phyloP scores from a whole-genome alignment of 2,113 vertebrate genomes.

The Saguinus midas region DNA sequence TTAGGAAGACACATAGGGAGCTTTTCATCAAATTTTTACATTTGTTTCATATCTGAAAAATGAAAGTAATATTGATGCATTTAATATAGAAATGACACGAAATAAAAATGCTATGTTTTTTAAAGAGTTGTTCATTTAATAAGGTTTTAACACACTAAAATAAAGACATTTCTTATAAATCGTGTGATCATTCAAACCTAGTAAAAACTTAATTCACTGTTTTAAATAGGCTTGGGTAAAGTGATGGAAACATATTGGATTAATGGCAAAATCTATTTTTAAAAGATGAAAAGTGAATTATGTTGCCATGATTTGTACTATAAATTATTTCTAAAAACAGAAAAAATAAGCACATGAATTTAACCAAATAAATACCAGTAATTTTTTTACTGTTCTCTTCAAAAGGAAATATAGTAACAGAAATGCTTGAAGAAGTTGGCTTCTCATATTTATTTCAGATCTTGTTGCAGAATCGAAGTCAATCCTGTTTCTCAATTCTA shows the following conservation, averaged over 20 bases:
- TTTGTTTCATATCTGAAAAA: constrained; percentile 34
- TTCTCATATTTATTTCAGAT: background rate
- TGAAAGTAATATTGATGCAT: background rate
- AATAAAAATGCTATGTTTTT: constrained; percentile 29
- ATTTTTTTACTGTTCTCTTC: background rate
- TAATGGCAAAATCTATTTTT: background rate
- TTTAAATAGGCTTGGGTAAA: constrained; percentile 33
- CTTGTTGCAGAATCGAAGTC: background rate
- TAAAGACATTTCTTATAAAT: constrained; percentile 24
- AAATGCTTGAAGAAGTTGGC: background rate
- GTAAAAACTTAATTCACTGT: background rate
- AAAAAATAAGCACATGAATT: background rate
- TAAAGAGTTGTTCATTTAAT: constrained; percentile 29
- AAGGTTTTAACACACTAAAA: constrained; percentile 24
- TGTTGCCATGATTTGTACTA: background rate
- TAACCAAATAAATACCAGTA: background rate
- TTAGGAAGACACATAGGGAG: background rate
- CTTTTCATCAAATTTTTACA: background rate
- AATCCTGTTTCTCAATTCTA: background rate
- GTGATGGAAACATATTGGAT: background rate
- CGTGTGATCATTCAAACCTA: background rate
- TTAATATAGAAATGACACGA: constrained; percentile 16
- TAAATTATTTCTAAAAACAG: background rate
- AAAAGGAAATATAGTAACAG: accelerated
- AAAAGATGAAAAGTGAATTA: constrained; percentile 38